Evolutionary conservation across 2,113 vertebrate species (phyloP).

Genomic region (Phalacrocorax aristotelis): DNA sequence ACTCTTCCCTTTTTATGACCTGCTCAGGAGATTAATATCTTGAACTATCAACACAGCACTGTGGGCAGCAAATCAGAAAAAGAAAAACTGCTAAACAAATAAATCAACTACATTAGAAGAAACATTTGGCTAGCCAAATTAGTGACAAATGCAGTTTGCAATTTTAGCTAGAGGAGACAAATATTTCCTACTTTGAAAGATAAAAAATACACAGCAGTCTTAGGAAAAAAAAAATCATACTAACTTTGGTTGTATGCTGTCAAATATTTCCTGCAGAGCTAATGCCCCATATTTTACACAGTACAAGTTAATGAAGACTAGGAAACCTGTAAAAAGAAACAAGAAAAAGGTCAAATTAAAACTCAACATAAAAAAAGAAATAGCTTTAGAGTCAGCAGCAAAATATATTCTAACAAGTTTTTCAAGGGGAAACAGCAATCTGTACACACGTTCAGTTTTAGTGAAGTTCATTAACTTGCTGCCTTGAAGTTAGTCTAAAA

Average conservation of each 20-base stretch:
- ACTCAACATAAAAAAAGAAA: neutral
- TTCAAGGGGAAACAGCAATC: neutral
- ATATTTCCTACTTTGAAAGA: neutral
- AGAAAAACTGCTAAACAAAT: neutral
- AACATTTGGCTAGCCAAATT: neutral
- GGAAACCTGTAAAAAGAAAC: conserved; percentile 84
- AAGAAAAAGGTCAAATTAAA: conserved; percentile 30
- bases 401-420: neutral
- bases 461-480: neutral
- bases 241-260: conserved; percentile 97
- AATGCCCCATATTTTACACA: conserved; percentile 93
- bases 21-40: neutral
- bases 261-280: conserved; percentile 96
- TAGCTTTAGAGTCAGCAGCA: neutral
- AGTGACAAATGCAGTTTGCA: neutral
- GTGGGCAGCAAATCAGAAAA: neutral
- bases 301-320: conserved; percentile 96
- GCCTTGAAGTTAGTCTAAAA: neutral
- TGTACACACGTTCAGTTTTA: neutral
- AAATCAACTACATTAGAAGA: neutral
- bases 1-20: neutral
- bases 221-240: conserved; percentile 48
- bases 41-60: neutral
- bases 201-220: neutral
- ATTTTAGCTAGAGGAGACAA: neutral